Evolutionary conservation across 2,797 vertebrate species (phyloP), one percentile per base, ranked within the genome.

Genomic region (Lagocephalus sceleratus): DNA sequence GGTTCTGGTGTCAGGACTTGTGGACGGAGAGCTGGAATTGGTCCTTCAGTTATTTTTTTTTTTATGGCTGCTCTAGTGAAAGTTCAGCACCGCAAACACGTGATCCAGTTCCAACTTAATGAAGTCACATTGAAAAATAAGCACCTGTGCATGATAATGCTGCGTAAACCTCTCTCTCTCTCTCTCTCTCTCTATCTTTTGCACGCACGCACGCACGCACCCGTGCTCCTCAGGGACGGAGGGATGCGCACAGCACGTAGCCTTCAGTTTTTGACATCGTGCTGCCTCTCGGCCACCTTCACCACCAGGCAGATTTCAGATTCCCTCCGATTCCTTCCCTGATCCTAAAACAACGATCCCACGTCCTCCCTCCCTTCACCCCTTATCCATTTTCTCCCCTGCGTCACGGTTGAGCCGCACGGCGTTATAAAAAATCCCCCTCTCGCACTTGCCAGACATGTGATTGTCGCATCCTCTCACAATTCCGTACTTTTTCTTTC

Each of bases 1-100:
- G 11, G 4, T 10, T 35, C 11, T 15, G 32, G 3, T 29, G 6
- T 9, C 29, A 29, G 29, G 29, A 17, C 6, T 16, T 17, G 16
- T 6, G 17, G 39, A 17, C 16, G 14, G 9, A 41, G 39, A 41
- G 29, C 29, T 14, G 12, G 12, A 12, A 5, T 5, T 35, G 32
- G 32, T 35, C 32, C 7, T 42, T 42, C 19, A 2, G n/a, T 19
- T 10, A 2, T 2, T 6, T 39, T 73, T 67, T 61, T 59, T 41
- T 17, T 41, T 11, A 20, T 51, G 56, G 40, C 53, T 49, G 20
- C 14, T 19, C 8, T 60, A 60, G 55, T 44, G 7, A 79, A 78
- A 69, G 54, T 77, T 74, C 73, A 75, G 46, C 53, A 64, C 75
- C 74, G 76, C 68, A 35, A 35, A 14, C 32, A 35, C 1, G 12